Base-by-base conservation (phyloP, 2,888 invertebrate species). In the Coleophora deauratella region DNA sequence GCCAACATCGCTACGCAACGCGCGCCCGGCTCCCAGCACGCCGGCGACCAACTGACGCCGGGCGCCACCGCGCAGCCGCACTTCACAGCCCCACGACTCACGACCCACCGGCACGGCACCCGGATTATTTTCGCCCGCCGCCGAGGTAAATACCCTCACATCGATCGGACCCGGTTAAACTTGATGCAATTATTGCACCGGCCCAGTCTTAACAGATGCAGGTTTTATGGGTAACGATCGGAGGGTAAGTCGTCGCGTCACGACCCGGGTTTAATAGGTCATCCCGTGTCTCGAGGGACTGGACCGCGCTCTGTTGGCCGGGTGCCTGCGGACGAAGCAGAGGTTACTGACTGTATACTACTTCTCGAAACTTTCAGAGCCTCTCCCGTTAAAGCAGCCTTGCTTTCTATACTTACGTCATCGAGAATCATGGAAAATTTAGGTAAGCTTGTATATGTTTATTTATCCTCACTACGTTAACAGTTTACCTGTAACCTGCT, bases 131-230 rank as follows among this genome's bases (percentile, higher is more conserved):
- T 84, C 69, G 75, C 81, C 78, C 77, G 75, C 71, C n/a, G n/a
- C 21, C 80, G 84, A 82, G 84, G 84, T 85, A 85, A 84, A 84
- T 84, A 85, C 82, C 84, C 84, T 81, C 81, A 76, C 78, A 85
- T 85, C 82, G 84, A 84, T 85, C 84, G 80, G 59, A 66, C 73
- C 77, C 73, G 75, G 80, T 79, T 81, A 78, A 80, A 82, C 77
- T 81, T 75, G 70, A 79, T 84, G 84, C 84, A 85, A 81, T 82
- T 78, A 84, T 82, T 82, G 84, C 84, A 84, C 75, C 79, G 80
- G 59, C 80, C 80, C 72, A 79, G 71, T 77, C 71, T 69, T 71
- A 58, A 58, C 49, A 63, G 62, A 66, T 76, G 75, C 76, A 72
- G 62, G 63, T 71, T 70, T 72, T 62, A 64, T 62, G 59, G 54